Evolutionary conservation across 2,888 invertebrate species (phyloP), one percentile per base, ranked within the genome.

Genomic region (Catocala nupta): DNA sequence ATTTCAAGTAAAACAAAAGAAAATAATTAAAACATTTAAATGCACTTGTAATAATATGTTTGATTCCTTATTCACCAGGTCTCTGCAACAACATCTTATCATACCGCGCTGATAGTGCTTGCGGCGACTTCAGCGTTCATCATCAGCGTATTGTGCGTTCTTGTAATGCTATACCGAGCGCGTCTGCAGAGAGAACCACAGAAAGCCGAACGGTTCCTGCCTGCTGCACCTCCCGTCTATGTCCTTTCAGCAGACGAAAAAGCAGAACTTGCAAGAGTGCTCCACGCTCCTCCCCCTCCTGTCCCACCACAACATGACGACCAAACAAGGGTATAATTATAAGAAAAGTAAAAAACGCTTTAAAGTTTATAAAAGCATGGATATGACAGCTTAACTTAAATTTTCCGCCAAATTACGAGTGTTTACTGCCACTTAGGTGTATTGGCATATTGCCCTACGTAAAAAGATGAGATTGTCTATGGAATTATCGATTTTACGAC

Each of bases 91-190:
- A 95, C 96, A 7, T 96, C 96, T 0, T 97, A 97, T 81, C 97
- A 97, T 83, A 96, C 97, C 10, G 97, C 97, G 48, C 94, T 97
- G 16, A 96, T 97, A 75, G 96, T 97, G 12, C 93, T 97, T 57
- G 97, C 96, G 33, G 97, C 97, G 0, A 96, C 96, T 7, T 97
- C 97, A 5, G 97, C 97, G 0, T 97, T 97, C 81, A 95, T 97
- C 61, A 97, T 97, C 83, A 97, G 97, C 83, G 96, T 97, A 16
- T 93, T 97, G 16, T 96, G 97, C 36, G 96, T 97, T 5, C 94
- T 97, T 11, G 95, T 97, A 3, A 96, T 97, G 95, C 89, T 97
- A 11, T 97, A 97, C 85, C 95, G 96, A 10, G 94, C 95, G 10
- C 86, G 92, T 65, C 83, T 95, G 34, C 95, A 94, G 71, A 78